Evolutionary conservation across 2,113 vertebrate species (phyloP).

Genomic region (Hippocampus comes): DNA sequence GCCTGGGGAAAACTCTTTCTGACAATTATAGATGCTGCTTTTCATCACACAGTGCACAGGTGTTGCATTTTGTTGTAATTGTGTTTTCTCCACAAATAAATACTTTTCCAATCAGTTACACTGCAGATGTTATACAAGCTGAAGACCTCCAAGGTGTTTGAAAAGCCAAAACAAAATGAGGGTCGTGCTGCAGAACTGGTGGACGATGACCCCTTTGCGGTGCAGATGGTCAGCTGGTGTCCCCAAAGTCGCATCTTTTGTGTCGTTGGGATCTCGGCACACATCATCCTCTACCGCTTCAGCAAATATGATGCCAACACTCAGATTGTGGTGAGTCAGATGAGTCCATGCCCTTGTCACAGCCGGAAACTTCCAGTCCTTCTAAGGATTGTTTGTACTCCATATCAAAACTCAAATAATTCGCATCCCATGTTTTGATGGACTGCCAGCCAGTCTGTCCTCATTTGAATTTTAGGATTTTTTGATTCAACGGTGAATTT

Average conservation of each 20-base stretch:
- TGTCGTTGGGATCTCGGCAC: conserved; percentile 90
- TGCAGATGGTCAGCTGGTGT: conserved; percentile 97
- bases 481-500: no score
- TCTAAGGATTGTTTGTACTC: no score
- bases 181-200: conserved; percentile 82
- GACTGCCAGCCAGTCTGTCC: no score
- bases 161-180: conserved; percentile 86
- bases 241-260: conserved; percentile 94
- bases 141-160: conserved; percentile 96
- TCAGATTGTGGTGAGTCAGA: conserved; percentile 87
- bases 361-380: not conserved
- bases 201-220: conserved; percentile 92
- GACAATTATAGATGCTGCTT: not conserved
- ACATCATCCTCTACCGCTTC: conserved; percentile 92
- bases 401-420: no score
- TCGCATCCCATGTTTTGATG: no score
- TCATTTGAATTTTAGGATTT: no score
- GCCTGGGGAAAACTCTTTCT: not conserved
- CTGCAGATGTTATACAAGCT: conserved; percentile 97
- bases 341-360: not conserved
- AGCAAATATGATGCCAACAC: conserved; percentile 91
- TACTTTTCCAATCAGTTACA: conserved; percentile 76
- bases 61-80: not conserved
- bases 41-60: not conserved
- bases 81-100: not conserved